Evolutionary conservation across 2,113 vertebrate genomes (phyloP).

Genomic region (Aptenodytes forsteri): DNA sequence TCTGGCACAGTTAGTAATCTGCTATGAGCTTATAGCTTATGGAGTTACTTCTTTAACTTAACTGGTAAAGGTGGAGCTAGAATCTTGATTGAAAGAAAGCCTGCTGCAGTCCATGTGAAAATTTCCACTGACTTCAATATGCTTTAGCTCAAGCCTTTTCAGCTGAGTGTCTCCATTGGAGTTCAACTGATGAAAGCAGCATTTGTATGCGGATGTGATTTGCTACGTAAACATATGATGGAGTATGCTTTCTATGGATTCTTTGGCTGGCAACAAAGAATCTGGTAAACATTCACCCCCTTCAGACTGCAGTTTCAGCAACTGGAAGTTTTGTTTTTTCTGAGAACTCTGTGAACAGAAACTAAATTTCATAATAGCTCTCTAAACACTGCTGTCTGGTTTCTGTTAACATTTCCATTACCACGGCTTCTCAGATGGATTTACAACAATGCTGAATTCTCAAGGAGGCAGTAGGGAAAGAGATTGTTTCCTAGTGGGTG

Average conservation of each 20-base stretch:
- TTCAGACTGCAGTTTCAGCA: slow-evolving; percentile 44
- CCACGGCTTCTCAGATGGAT: background rate
- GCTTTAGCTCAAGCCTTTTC: background rate
- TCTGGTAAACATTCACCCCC: slow-evolving; percentile 19
- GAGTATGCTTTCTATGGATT: slow-evolving; percentile 21
- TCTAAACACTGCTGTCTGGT: slow-evolving; percentile 24
- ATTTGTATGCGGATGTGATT: background rate
- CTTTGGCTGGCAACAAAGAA: slow-evolving; percentile 15
- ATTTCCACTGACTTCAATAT: background rate
- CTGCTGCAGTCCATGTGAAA: background rate
- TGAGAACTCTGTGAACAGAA: slow-evolving; percentile 58
- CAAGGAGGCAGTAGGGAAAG: background rate
- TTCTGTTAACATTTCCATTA: slow-evolving; percentile 40
- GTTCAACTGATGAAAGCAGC: slow-evolving; percentile 1
- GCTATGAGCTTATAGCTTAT: background rate
- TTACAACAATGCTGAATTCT: slow-evolving; percentile 1
- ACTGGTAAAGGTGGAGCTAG: background rate
- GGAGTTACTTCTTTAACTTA: background rate
- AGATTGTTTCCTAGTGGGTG: background rate
- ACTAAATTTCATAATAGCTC: slow-evolving; percentile 30
- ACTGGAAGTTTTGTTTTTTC: slow-evolving; percentile 38
- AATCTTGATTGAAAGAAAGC: background rate
- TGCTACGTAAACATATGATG: slow-evolving; percentile 9
- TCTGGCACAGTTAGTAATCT: background rate
- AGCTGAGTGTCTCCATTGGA: background rate